Percentiles rank a stretch among this genome's conserved stretches.
phyloP scores from a whole-genome alignment of 2,797 vertebrate species.

The Xenops minutus region DNA sequence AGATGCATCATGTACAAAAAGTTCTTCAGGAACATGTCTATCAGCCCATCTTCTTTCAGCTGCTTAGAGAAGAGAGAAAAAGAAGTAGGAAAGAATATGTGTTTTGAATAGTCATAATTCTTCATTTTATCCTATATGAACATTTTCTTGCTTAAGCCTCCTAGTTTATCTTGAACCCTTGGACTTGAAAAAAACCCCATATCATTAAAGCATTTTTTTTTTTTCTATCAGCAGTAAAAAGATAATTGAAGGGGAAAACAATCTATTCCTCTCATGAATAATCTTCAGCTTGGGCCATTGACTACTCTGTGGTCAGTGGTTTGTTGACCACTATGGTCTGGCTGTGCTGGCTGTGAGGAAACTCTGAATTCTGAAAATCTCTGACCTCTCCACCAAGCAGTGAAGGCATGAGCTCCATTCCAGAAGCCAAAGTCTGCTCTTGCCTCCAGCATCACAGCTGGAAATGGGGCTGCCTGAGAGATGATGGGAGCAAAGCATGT shows the following conservation, averaged over 20 bases:
- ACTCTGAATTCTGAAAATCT: background rate
- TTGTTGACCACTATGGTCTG: background rate
- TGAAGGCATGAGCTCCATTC: background rate
- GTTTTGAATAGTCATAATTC: background rate
- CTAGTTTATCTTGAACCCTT: background rate
- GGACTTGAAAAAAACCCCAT: background rate
- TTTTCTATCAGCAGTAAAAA: constrained; percentile 21
- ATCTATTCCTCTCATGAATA: constrained; percentile 2
- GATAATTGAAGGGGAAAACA: background rate
- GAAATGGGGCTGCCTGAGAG: background rate
- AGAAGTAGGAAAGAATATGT: background rate
- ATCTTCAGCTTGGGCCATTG: background rate
- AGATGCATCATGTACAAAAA: background rate
- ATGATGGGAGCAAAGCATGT: background rate
- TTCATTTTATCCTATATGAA: background rate
- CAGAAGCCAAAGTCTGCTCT: background rate
- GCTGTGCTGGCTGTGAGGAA: background rate
- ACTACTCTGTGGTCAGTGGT: background rate
- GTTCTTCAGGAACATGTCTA: background rate
- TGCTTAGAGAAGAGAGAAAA: background rate
- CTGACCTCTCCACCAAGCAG: background rate
- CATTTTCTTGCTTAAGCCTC: background rate
- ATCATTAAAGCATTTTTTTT: background rate
- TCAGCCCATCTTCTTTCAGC: background rate
- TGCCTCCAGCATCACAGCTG: background rate